Evolutionary conservation across 2,797 vertebrate species (phyloP), one percentile per base, ranked within the genome.

Genomic region (Phataginus tetradactyla): DNA sequence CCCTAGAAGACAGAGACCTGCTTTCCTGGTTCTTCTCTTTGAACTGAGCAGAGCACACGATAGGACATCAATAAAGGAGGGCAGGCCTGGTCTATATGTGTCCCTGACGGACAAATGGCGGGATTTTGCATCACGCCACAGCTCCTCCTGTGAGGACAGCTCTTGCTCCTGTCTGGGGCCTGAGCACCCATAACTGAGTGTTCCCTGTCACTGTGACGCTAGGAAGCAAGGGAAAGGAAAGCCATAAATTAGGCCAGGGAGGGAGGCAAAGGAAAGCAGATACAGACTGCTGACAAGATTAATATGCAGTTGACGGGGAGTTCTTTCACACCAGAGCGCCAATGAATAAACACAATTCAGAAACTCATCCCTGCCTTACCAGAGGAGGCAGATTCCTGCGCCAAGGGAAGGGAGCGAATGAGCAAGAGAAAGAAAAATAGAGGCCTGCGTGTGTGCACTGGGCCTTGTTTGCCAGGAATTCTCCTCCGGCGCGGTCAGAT

Each of bases 281-380:
- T 96, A 96, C 98, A 99, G 98, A 99, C 98, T 97, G 98, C 97
- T 98, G 99, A 99, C 99, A 99, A 99, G 99, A 99, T 99, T 99
- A 99, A 99, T 99, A 99, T 98, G 98, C 98, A 99, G 99, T 98
- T 99, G 99, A 99, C 99, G 98, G 98, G 97, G 98, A 99, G 98
- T 1, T 96, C 98, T 99, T 99, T 99, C 99, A 99, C 98, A 98
- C 99, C 99, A 98, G 98, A 99, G 99, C 98, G 99, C 99, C 99
- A 99, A 99, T 99, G 99, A 99, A 99, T 99, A 99, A 99, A 99
- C 99, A 99, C 99, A 99, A 99, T 99, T 99, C 98, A 99, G 98
- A 99, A 98, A 99, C 98, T 99, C 99, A 66, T 97, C 97, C 94
- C 95, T 0, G 96, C 96, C 98, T 97, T 96, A 97, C 97, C 94